phyloP scores from a whole-genome alignment of 2,113 vertebrate genomes.

The Lucifuga dentata region DNA sequence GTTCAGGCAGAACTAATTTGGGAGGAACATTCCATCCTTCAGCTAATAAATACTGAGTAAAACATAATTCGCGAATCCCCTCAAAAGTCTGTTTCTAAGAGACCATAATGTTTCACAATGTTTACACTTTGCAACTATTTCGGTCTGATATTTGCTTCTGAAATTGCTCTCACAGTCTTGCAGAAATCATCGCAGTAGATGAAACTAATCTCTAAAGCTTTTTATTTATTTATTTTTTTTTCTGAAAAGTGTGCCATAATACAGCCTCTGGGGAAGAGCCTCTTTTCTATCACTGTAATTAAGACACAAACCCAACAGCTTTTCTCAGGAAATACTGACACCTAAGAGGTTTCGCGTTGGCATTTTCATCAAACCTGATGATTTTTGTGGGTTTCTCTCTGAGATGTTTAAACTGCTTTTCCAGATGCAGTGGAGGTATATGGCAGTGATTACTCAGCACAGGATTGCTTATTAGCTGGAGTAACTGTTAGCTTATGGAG shows the following conservation, averaged over 20 bases:
- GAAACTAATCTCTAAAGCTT: neutral
- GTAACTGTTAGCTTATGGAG: constrained; percentile 6
- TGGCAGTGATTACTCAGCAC: constrained; percentile 38
- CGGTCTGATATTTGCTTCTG: neutral
- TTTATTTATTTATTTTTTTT: neutral
- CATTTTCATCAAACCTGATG: constrained; percentile 19
- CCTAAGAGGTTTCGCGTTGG: neutral
- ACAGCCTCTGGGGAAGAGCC: neutral
- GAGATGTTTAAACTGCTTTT: constrained; percentile 23
- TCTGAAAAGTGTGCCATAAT: neutral
- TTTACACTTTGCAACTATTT: neutral
- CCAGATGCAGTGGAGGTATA: constrained; percentile 7
- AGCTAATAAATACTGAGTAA: too few species aligned
- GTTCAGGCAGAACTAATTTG: neutral
- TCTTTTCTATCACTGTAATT: constrained; percentile 23
- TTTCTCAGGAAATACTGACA: constrained; percentile 2
- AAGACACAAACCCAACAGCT: constrained; percentile 2
- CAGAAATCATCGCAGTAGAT: neutral
- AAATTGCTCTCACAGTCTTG: neutral
- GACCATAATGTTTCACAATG: neutral
- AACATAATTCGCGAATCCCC: too few species aligned
- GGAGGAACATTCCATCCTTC: neutral
- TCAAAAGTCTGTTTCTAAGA: neutral
- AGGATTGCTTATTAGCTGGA: constrained; percentile 25
- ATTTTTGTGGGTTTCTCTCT: constrained; percentile 11